Percentiles rank a stretch among this genome's conserved stretches.
phyloP scores from a whole-genome alignment of 2,888 invertebrate species.

The Nematopogon swammerdamellus region DNA sequence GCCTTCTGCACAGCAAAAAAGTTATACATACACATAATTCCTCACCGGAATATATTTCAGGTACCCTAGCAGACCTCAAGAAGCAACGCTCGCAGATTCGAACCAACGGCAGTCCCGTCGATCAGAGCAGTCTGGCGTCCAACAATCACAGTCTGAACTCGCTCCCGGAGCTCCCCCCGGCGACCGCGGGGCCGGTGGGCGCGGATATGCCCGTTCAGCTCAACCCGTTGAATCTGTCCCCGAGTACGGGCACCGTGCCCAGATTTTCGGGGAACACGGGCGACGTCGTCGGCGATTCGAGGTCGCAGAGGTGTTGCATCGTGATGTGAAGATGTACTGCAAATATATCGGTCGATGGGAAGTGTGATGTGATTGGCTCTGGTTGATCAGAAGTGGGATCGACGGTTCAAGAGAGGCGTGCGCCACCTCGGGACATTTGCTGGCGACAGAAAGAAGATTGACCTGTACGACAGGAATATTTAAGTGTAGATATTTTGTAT shows the following conservation, averaged over 20 bases:
- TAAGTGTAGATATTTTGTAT: no score
- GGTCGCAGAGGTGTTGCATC: constrained; percentile 69
- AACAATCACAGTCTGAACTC: constrained; percentile 45
- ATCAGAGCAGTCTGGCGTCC: constrained; percentile 37
- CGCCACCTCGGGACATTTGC: no score
- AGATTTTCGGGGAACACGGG: constrained; percentile 73
- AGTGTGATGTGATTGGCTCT: background rate
- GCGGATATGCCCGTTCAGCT: constrained; percentile 37
- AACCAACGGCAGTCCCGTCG: constrained; percentile 58
- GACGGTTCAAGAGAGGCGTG: no score
- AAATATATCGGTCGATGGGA: background rate
- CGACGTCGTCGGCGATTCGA: constrained; percentile 72
- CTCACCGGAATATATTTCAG: constrained; percentile 32
- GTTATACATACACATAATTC: no score
- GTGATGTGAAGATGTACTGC: constrained; percentile 57
- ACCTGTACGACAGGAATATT: no score
- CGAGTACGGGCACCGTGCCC: constrained; percentile 41
- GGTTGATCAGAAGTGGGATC: no score
- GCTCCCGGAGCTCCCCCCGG: constrained; percentile 32
- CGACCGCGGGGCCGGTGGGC: constrained; percentile 25
- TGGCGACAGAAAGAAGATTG: no score
- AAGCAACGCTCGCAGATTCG: constrained; percentile 85
- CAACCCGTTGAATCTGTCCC: constrained; percentile 41
- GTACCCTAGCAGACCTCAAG: constrained; percentile 89
- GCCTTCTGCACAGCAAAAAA: no score